Evolutionary conservation across 2,113 vertebrate genomes (phyloP), one percentile per base, ranked within the genome.

Genomic region (Chloroceryle aenea): DNA sequence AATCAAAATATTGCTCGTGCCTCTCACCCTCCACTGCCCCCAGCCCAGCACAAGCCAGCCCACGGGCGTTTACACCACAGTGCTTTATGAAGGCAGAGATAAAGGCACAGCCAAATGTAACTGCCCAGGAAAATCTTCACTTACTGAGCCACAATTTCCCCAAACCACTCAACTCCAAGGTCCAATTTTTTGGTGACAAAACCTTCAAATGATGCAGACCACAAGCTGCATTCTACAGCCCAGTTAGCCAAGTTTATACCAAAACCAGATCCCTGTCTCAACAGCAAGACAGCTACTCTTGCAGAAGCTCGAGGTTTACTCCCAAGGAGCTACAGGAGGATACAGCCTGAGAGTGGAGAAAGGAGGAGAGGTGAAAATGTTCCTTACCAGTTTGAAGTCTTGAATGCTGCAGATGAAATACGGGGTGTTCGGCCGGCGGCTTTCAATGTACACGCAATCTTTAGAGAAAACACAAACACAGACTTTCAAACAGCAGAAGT

Each of bases 381-480:
- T 97, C 98, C 99, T 99, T 98, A 99, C 99, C 99, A 99, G 98
- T 98, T 99, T 99, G 98, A 99, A 99, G 98, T 99, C 99, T 98
- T 99, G 99, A 98, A 99, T 99, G 98, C 99, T 99, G 99, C 99
- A 99, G 98, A 99, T 99, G 99, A 99, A 99, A 98, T 99, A 99
- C 42, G 99, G 99, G 45, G 99, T 99, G 97, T 99, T 99, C 96
- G 99, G 99, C 91, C 99, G 98, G 75, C 99, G 99, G 86, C 99
- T 99, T 97, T 99, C 99, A 94, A 99, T 99, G 97, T 99, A 99
- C 95, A 99, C 99, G 98, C 99, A 99, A 99, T 99, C 99, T 99
- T 97, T 91, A 85, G 98, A 98, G 96, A 98, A 98, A 86, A 50
- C 22, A 20, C 45, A 45, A 50, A 50, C 48, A 50, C 30, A 91